These are phyloP conservation scores for Campylomormyrus numenius DNA, from an alignment of 2,113 vertebrate species.

Conservation along the genomic window DNA sequence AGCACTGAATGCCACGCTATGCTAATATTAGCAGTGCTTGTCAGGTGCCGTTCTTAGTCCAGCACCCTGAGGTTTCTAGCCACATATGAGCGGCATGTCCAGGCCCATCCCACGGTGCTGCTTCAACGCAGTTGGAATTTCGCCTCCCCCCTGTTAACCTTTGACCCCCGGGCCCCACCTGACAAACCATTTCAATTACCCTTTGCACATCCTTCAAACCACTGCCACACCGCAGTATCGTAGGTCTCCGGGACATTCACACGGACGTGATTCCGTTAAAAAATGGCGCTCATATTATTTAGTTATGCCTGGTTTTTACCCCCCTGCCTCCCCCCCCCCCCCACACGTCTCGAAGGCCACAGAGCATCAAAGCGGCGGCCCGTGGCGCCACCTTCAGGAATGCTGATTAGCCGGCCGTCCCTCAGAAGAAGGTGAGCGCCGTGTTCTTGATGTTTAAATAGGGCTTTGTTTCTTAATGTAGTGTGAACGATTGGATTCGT, in stretches of 20 bases:
- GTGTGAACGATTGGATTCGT: not conserved
- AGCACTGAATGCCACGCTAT: not conserved
- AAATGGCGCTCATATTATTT: not conserved
- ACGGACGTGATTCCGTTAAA: not conserved
- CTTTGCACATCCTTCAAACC: not conserved
- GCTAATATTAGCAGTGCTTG: not conserved
- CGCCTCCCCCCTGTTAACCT: not conserved
- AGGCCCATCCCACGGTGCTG: not conserved
- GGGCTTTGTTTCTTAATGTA: not conserved
- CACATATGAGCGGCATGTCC: not conserved
- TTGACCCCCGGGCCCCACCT: not conserved
- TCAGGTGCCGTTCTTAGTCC: not conserved
- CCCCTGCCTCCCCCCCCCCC: not conserved
- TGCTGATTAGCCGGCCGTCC: not conserved
- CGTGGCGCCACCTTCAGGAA: not conserved
- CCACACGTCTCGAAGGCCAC: not conserved
- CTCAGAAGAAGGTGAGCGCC: not conserved
- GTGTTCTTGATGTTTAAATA: not conserved
- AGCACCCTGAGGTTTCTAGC: not conserved
- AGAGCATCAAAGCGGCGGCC: not conserved
- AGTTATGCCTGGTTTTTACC: not conserved
- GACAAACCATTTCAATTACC: constrained; percentile 8
- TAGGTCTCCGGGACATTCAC: not conserved
- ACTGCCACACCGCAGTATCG: not conserved
- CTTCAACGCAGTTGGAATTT: not conserved